Evolutionary conservation across 2,113 vertebrate species (phyloP).

Genomic region (Erythrolamprus reginae): DNA sequence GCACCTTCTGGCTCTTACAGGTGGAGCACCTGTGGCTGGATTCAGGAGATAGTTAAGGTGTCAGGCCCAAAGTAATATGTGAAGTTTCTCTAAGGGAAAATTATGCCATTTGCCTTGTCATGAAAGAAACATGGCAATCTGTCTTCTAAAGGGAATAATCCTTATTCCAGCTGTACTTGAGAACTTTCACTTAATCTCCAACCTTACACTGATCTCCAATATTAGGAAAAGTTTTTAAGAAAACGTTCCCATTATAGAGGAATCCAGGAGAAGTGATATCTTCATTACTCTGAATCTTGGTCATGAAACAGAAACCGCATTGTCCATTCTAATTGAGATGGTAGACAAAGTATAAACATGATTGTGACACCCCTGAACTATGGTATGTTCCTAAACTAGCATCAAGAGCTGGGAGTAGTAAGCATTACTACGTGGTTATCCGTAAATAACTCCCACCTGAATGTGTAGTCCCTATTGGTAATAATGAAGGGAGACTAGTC

Average conservation of each 20-base stretch:
- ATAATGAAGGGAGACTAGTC: neutral
- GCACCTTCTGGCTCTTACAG: neutral
- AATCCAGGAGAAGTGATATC: neutral
- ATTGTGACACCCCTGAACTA: neutral
- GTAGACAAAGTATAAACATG: neutral
- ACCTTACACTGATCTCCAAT: neutral
- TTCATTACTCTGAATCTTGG: neutral
- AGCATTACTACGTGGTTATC: neutral
- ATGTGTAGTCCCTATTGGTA: neutral
- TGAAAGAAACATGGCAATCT: neutral
- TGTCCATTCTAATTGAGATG: neutral
- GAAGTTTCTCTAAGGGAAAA: neutral
- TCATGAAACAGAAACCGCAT: neutral
- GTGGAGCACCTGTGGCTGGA: neutral
- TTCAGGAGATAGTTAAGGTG: neutral
- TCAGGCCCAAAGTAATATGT: too few relatives aligned
- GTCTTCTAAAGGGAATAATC: neutral
- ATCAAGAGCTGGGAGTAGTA: neutral
- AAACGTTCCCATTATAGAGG: neutral
- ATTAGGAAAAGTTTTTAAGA: neutral
- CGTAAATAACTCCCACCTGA: neutral
- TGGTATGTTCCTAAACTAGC: neutral
- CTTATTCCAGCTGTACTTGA: neutral
- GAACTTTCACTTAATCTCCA: neutral
- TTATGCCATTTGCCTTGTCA: neutral